Evolutionary conservation across 2,113 vertebrate species (phyloP).

Genomic region (Xiphorhynchus elegans): DNA sequence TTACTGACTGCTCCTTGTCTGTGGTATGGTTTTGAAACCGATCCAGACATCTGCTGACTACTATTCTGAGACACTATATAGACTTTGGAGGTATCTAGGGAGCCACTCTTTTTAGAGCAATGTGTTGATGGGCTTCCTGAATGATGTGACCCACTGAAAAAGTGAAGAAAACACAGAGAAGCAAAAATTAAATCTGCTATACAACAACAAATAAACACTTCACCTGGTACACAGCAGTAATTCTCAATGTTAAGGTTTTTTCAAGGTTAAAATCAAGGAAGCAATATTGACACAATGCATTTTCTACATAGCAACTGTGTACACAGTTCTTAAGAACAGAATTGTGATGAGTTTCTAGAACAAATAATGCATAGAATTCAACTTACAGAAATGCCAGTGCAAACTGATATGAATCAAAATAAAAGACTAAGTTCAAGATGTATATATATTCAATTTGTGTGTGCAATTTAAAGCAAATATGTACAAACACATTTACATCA

Average conservation of each 20-base stretch:
- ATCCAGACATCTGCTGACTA: conserved; percentile 74
- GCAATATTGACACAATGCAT: neutral
- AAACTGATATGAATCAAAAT: neutral
- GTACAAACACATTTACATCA: neutral
- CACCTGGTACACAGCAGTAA: neutral
- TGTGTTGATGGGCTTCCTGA: conserved; percentile 89
- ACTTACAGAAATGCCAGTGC: neutral
- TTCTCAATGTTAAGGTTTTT: neutral
- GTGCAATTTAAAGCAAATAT: neutral
- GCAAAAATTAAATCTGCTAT: neutral
- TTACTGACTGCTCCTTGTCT: conserved; percentile 78
- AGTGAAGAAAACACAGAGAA: conserved; percentile 24
- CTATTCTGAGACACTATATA: conserved; percentile 87
- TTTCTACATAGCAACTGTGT: neutral
- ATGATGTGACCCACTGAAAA: conserved; percentile 89
- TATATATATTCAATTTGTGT: neutral
- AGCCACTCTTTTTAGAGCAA: conserved; percentile 84
- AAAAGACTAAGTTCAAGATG: neutral
- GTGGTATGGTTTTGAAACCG: conserved; percentile 82
- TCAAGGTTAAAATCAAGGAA: conserved; percentile 5
- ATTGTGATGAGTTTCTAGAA: neutral
- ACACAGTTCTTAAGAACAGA: neutral
- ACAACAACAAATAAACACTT: neutral
- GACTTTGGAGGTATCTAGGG: conserved; percentile 90
- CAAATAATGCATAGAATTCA: neutral